Evolutionary conservation across 2,888 invertebrate species (phyloP), one percentile per base, ranked within the genome.

Genomic region (Caenorhabditis virilis): DNA sequence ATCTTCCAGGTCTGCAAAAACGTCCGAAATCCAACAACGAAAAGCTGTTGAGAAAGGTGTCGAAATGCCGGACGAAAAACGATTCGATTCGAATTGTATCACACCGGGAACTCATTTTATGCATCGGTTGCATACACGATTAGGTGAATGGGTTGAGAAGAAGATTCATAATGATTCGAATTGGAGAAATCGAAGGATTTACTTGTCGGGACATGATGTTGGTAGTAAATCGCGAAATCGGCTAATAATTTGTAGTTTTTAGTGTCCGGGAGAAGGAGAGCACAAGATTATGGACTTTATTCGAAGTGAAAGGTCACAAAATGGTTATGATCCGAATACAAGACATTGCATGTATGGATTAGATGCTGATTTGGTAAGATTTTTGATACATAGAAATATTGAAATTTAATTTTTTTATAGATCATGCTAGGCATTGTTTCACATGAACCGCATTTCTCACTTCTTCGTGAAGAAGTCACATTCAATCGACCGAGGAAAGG

Each of bases 281-380:
- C n/a, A n/a, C n/a, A n/a, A n/a, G 86, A 93, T 97, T 67, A 95
- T 97, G 95, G 97, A 97, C 84, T 97, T 93, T 83, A 95, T 98
- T 75, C 88, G 97, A 15, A 35, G 65, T 57, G 88, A 92, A 80
- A 90, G 92, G 77, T 88, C 92, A 0, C 89, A 90, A 83, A 89
- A 90, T 0, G 89, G 89, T 62, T 93, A 93, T 83, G 90, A 95
- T 84, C 89, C 91, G 0, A 91, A 94, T 84, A 95, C 93, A 0
- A 76, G 94, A 18, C 97, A 98, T 85, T 98, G 97, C 84, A 88
- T 98, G 47, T 97, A 97, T 84, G 97, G 97, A 0, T 87, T 95
- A 23, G 97, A 98, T 85, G 95, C 97, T 1, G 97, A 98, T 88
- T 88, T 98, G 70, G 85, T 85, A 53, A 74, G 64, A 38, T 30